Evolutionary conservation across 2,113 vertebrate species (phyloP).

Genomic region (Melanotaenia duboulayi): DNA sequence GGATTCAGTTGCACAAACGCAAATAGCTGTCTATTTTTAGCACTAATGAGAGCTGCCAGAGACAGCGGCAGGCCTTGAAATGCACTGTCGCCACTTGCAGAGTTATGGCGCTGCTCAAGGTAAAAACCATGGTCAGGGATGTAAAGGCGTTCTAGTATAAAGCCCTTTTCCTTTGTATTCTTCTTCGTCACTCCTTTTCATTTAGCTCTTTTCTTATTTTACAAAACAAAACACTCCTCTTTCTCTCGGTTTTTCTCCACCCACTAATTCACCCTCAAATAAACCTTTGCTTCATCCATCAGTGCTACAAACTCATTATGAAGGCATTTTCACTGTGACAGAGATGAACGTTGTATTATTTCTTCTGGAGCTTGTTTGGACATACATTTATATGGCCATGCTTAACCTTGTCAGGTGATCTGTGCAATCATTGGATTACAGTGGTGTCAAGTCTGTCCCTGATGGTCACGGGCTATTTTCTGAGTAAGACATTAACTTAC

Average conservation of each 20-base stretch:
- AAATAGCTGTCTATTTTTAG: slow-evolving; percentile 83
- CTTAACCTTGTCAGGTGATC: slow-evolving; percentile 35
- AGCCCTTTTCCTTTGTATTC: slow-evolving; percentile 10
- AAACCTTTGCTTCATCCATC: slow-evolving; percentile 6
- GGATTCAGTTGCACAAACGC: slow-evolving; percentile 79
- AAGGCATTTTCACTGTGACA: slow-evolving; percentile 8
- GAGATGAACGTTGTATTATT: slow-evolving; percentile 9
- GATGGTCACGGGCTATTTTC: slow-evolving; percentile 54
- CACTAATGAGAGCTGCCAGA: slow-evolving; percentile 67
- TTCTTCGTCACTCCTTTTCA: neutral
- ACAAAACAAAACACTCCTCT: neutral
- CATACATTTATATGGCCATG: slow-evolving; percentile 8
- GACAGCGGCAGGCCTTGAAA: slow-evolving; percentile 58
- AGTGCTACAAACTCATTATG: neutral
- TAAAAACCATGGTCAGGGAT: slow-evolving; percentile 28
- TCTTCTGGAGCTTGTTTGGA: slow-evolving; percentile 12
- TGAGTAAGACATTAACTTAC: slow-evolving; percentile 68
- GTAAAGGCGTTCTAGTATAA: slow-evolving; percentile 27
- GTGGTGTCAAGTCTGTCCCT: slow-evolving; percentile 53
- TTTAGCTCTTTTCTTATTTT: neutral
- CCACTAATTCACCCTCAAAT: slow-evolving; percentile 17
- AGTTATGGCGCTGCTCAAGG: slow-evolving; percentile 45
- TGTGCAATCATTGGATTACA: slow-evolving; percentile 37
- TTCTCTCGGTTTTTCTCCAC: neutral
- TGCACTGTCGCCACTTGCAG: slow-evolving; percentile 54